Conservation (phyloP, 2,797 vertebrate genomes). For the Danio aesculapii region DNA sequence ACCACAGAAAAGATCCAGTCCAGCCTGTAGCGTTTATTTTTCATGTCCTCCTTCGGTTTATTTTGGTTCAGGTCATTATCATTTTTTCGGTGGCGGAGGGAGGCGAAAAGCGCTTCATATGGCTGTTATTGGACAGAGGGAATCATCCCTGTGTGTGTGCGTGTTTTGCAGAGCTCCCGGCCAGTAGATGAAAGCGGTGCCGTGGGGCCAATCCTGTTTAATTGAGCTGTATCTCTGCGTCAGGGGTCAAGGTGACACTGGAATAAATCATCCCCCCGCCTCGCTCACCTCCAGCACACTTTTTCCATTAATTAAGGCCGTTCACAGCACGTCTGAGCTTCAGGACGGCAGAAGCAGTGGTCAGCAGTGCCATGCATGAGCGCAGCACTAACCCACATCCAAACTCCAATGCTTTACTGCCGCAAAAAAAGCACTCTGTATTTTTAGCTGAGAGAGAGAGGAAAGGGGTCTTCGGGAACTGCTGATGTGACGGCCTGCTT, state of each 20-base stretch:
- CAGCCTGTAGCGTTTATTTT: conserved; percentile 1
- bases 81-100: not conserved
- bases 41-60: not conserved
- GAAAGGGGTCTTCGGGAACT: not conserved
- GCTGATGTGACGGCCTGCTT: not conserved
- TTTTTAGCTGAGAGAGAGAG: conserved; percentile 4
- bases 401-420: conserved; percentile 14
- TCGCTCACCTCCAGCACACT: not conserved
- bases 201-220: conserved; percentile 67
- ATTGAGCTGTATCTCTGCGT: conserved; percentile 75
- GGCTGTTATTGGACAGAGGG: conserved; percentile 10
- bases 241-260: conserved; percentile 77
- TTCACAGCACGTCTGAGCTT: conserved; percentile 25
- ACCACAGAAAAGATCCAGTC: not conserved
- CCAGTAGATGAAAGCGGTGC: conserved; percentile 59
- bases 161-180: conserved; percentile 19
- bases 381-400: not conserved
- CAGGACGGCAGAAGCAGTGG: conserved; percentile 1
- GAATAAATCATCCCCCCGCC: conserved; percentile 74
- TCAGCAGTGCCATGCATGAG: conserved; percentile 6
- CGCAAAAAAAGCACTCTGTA: conserved; percentile 3
- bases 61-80: conserved; percentile 6
- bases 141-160: not conserved
- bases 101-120: not conserved
- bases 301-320: conserved; percentile 32